Conservation (phyloP, 2,113 vertebrate genomes). For the Carollia perspicillata region DNA sequence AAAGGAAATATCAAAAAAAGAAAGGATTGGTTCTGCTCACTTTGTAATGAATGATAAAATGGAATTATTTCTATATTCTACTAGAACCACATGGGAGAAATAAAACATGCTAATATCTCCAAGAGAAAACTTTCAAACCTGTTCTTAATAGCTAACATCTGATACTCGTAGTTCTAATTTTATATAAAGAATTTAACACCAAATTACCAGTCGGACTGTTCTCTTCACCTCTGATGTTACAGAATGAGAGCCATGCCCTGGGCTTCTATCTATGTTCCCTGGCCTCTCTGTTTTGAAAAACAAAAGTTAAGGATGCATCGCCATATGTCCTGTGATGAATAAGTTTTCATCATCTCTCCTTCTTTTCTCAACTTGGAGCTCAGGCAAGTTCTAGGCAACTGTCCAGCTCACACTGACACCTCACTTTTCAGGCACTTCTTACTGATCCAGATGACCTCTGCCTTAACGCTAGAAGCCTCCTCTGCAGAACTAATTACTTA, state of each 20-base stretch:
- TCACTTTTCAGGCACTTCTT: constrained; percentile 29
- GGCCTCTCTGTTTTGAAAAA: background rate
- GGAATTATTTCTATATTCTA: background rate
- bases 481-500: constrained; percentile 47
- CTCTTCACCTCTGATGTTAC: background rate
- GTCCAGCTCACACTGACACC: background rate
- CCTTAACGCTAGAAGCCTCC: background rate
- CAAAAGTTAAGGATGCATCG: background rate
- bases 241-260: background rate
- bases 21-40: background rate
- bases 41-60: background rate
- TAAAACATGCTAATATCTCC: background rate
- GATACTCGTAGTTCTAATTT: background rate
- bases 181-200: background rate
- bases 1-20: background rate
- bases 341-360: background rate
- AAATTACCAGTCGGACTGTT: background rate
- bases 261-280: background rate
- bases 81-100: background rate
- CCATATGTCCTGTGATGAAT: background rate
- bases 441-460: background rate
- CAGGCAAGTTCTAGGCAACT: constrained; percentile 24
- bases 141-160: background rate
- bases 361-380: background rate
- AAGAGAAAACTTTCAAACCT: background rate